A percentile compares a stretch with the other conserved stretches of the same genome.
phyloP scores from a whole-genome alignment of 1,140 invertebrate species.

The Hycleus cichorii region DNA sequence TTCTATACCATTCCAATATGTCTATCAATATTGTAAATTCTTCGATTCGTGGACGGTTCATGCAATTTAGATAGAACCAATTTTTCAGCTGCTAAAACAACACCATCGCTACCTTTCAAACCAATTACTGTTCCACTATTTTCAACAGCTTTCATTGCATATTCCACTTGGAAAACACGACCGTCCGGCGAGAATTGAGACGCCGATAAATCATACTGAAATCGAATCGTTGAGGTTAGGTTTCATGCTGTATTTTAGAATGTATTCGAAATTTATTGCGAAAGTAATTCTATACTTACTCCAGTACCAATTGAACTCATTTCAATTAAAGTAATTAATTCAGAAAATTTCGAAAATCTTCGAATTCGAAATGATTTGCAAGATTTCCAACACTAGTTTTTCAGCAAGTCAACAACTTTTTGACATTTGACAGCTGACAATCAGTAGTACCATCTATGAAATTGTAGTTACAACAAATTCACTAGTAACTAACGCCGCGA shows the following conservation, averaged over 20 bases:
- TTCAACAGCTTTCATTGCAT: slow-evolving; percentile 98
- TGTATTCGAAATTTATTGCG: background rate
- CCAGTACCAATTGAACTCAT: slow-evolving; percentile 97
- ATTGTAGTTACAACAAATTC: too few species aligned
- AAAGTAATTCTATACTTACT: slow-evolving; percentile 52
- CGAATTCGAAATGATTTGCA: slow-evolving; percentile 17
- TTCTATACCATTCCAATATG: slow-evolving; percentile 84
- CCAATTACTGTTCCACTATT: slow-evolving; percentile 97
- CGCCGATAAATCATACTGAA: slow-evolving; percentile 95
- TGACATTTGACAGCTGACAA: slow-evolving; percentile 10
- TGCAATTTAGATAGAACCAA: slow-evolving; percentile 95
- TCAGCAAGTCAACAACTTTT: background rate
- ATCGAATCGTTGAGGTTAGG: slow-evolving; percentile 22
- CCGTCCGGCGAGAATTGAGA: slow-evolving; percentile 99
- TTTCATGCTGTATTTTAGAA: slow-evolving; percentile 6
- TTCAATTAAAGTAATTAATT: slow-evolving; percentile 26
- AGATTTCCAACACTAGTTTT: slow-evolving; percentile 12
- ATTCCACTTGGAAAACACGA: slow-evolving; percentile 98
- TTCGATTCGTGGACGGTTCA: slow-evolving; percentile 86
- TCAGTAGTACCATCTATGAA: background rate
- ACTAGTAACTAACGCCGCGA: too few species aligned
- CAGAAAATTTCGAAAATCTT: background rate
- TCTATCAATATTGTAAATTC: slow-evolving; percentile 89
- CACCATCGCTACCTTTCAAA: slow-evolving; percentile 89
- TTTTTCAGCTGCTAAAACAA: slow-evolving; percentile 97